Evolutionary conservation across 2,888 invertebrate genomes (phyloP).

Genomic region (Lasius fuliginosus): DNA sequence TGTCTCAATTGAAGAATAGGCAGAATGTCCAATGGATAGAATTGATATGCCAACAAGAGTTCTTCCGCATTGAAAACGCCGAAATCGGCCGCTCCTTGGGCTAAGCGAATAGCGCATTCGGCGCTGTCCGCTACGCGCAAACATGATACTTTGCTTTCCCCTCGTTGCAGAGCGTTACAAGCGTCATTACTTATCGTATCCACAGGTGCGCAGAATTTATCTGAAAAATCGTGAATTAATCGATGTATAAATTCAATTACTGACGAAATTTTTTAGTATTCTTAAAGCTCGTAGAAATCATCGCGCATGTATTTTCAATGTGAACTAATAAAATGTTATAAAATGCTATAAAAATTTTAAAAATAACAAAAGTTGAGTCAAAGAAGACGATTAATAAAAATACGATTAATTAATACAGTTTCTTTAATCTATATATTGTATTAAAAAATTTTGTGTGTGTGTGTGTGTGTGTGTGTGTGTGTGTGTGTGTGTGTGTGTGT

Average conservation of each 20-base stretch:
- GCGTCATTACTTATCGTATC: slow-evolving; percentile 42
- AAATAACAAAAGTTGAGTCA: neutral
- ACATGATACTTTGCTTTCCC: slow-evolving; percentile 76
- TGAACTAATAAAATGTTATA: neutral
- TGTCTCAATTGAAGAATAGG: slow-evolving; percentile 81
- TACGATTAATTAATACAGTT: neutral
- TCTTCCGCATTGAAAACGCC: slow-evolving; percentile 89
- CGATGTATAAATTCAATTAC: neutral
- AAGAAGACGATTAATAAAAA: too few relatives aligned
- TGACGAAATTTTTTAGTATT: neutral
- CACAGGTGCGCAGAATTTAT: slow-evolving; percentile 74
- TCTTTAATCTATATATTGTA: too few relatives aligned
- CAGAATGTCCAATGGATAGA: slow-evolving; percentile 76
- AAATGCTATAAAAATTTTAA: neutral
- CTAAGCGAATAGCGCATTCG: slow-evolving; percentile 89
- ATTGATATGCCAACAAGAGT: slow-evolving; percentile 87
- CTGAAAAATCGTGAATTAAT: slow-evolving; percentile 60
- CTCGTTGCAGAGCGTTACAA: slow-evolving; percentile 70
- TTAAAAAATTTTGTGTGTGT: too few relatives aligned
- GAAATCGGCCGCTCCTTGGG: slow-evolving; percentile 87
- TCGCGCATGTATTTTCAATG: neutral
- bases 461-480: neutral
- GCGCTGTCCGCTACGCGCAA: slow-evolving; percentile 85
- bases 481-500: neutral
- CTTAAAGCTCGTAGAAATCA: neutral